A percentile compares a stretch with the other conserved stretches of the same genome.
Evolutionary conservation across 2,888 invertebrate genomes (phyloP).

Genomic region (Volucella zonaria): DNA sequence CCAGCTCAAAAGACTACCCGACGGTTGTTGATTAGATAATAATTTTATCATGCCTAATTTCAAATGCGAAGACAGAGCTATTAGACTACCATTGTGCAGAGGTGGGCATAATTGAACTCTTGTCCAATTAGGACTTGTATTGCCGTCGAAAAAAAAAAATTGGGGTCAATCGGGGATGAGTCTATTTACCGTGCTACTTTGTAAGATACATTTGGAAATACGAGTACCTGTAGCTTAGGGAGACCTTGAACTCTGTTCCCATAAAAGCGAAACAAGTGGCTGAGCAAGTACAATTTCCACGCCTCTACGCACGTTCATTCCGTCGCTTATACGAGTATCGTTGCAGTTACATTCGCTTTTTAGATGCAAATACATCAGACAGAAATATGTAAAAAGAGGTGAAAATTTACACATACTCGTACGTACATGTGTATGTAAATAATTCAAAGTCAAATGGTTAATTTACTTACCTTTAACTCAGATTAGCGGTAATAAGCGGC

Average conservation of each 20-base stretch:
- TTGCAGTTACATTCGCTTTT: constrained; percentile 26
- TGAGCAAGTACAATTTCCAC: constrained; percentile 25
- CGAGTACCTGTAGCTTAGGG: constrained; percentile 2
- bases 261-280: constrained; percentile 22
- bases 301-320: constrained; percentile 16
- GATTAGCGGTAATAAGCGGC: neutral
- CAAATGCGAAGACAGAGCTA: neutral
- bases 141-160: constrained; percentile 1
- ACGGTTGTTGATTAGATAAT: neutral
- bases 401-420: constrained; percentile 36
- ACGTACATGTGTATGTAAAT: neutral
- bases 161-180: constrained; percentile 41
- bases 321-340: constrained; percentile 17
- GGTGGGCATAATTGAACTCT: constrained; percentile 20
- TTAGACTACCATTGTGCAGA: neutral
- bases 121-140: constrained; percentile 31
- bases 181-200: constrained; percentile 16
- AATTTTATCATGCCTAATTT: constrained; percentile 11
- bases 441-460: constrained; percentile 58
- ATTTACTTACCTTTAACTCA: constrained; percentile 12
- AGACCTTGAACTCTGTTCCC: constrained; percentile 65
- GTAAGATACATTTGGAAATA: constrained; percentile 5
- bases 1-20: too few species aligned
- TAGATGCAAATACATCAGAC: constrained; percentile 20
- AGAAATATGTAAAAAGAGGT: neutral